Percentiles rank a stretch among this genome's conserved stretches.
Conservation (phyloP, 2,113 vertebrate species). For the Bubo scandiacus region DNA sequence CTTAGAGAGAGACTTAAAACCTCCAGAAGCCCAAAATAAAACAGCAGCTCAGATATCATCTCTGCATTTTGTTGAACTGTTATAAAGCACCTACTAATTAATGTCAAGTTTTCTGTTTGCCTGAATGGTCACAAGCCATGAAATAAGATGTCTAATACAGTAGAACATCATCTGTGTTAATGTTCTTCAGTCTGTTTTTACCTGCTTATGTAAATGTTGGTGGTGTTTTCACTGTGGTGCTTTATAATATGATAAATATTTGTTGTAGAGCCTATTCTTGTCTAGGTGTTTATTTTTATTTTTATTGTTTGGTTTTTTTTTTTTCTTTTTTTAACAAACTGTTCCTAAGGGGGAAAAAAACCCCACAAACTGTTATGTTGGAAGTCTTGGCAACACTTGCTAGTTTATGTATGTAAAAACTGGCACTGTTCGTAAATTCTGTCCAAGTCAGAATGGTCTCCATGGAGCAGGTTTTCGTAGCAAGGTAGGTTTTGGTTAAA, state of each 20-base stretch:
- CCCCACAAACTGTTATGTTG: not conserved
- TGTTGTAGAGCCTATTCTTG: not conserved
- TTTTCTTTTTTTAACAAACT: not conserved
- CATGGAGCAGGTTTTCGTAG: not conserved
- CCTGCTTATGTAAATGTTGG: not conserved
- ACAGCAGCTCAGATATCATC: not conserved
- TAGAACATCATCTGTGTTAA: not conserved
- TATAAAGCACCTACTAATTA: slow-evolving; percentile 46
- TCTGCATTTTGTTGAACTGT: not conserved
- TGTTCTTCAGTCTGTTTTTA: slow-evolving; percentile 1
- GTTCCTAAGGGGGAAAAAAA: not conserved
- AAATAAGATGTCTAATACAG: not conserved
- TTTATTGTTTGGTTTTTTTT: not conserved
- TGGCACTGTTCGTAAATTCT: not conserved
- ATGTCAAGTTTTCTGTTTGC: not conserved
- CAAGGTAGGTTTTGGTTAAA: slow-evolving; percentile 57
- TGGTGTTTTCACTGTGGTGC: slow-evolving; percentile 25
- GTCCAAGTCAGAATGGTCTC: slow-evolving; percentile 3
- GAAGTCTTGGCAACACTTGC: not conserved
- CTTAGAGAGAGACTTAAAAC: not conserved
- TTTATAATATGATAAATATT: slow-evolving; percentile 44
- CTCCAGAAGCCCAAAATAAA: slow-evolving; percentile 15
- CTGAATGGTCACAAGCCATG: not conserved
- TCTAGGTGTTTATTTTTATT: not conserved
- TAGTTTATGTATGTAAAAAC: not conserved